phyloP scores from a whole-genome alignment of 1,140 invertebrate species.

The Geopemphigus sp. region DNA sequence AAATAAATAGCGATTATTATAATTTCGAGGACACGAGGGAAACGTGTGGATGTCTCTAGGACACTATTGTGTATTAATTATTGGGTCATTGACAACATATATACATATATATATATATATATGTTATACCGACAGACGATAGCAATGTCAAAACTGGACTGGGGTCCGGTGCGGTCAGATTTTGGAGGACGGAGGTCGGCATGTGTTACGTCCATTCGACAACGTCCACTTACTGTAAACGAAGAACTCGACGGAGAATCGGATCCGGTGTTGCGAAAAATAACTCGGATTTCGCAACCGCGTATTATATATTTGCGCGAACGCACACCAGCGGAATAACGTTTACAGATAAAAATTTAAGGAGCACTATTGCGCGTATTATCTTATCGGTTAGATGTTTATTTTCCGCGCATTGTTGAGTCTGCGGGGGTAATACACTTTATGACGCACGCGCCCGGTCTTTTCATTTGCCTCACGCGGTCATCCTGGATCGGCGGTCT shows the following conservation, averaged over 20 bases:
- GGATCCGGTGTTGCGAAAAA: conserved; percentile 26
- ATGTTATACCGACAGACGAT: not conserved
- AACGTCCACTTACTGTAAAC: not conserved
- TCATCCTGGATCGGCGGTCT: too few species aligned
- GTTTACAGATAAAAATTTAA: not conserved
- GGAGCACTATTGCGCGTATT: not conserved
- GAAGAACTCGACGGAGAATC: not conserved
- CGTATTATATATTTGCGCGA: not conserved
- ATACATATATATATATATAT: too few species aligned
- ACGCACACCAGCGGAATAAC: not conserved
- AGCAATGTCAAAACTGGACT: conserved; percentile 33
- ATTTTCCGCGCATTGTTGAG: not conserved
- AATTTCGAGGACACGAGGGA: conserved; percentile 44
- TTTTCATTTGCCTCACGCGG: too few species aligned
- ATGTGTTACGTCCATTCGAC: not conserved
- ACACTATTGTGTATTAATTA: conserved; percentile 46
- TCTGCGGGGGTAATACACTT: not conserved
- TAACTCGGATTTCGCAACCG: conserved; percentile 3
- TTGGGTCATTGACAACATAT: conserved; percentile 43
- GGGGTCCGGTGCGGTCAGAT: not conserved
- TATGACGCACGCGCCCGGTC: too few species aligned
- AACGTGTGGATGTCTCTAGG: conserved; percentile 46
- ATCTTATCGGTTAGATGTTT: not conserved
- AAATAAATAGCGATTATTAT: conserved; percentile 15
- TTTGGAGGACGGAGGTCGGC: not conserved